A percentile compares a stretch with the other conserved stretches of the same genome.
These are phyloP conservation scores for Myiozetetes cayanensis DNA, from an alignment of 2,113 vertebrate species.

Conservation along the genomic window DNA sequence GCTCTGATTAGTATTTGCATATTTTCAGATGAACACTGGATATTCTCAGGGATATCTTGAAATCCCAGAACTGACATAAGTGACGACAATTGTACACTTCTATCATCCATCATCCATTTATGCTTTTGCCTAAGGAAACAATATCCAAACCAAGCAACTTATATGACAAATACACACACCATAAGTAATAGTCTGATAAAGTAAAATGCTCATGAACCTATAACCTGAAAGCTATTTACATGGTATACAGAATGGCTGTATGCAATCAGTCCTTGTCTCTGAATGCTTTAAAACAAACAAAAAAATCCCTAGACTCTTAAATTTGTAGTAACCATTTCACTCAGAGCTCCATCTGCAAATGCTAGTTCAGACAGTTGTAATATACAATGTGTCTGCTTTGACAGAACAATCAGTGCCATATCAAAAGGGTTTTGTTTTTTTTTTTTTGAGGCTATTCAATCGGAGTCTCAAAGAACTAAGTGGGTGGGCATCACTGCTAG, in stretches of 20 bases:
- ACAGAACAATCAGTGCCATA: not conserved
- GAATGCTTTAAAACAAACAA: not conserved
- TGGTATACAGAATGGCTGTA: not conserved
- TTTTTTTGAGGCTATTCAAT: not conserved
- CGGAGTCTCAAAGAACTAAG: not conserved
- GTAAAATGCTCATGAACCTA: not conserved
- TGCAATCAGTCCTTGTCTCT: not conserved
- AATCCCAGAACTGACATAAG: not conserved
- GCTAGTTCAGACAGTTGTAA: not conserved
- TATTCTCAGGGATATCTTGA: not conserved
- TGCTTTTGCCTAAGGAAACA: not conserved
- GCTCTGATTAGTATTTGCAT: not conserved
- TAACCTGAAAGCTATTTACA: not conserved
- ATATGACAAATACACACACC: not conserved
- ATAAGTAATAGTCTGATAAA: not conserved
- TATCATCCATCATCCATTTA: not conserved
- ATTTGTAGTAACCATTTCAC: not conserved
- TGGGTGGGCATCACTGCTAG: not conserved
- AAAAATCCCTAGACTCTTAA: not conserved
- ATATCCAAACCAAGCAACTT: not conserved
- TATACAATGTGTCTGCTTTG: not conserved
- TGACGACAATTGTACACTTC: not conserved
- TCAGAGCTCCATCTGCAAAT: not conserved
- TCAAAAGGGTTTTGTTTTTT: not conserved
- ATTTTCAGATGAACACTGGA: not conserved